Percentiles rank a stretch among this genome's conserved stretches.
Evolutionary conservation across 2,113 vertebrate genomes (phyloP).

Genomic region (Misgurnus anguillicaudatus): DNA sequence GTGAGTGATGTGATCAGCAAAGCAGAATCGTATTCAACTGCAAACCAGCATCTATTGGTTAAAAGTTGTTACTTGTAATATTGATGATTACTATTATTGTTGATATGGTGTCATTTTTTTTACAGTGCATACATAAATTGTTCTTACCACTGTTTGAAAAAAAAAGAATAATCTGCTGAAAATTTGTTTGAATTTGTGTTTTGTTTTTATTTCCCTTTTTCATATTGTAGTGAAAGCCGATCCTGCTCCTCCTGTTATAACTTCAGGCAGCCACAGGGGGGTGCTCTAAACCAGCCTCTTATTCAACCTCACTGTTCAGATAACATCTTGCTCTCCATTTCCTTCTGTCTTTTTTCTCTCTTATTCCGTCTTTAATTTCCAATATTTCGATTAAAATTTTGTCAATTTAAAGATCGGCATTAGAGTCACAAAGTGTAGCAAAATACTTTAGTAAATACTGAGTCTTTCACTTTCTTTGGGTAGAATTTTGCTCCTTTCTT

Average conservation of each 20-base stretch:
- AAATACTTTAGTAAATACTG: conserved; percentile 56
- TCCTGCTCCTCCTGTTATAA: conserved; percentile 58
- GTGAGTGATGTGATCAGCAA: conserved; percentile 65
- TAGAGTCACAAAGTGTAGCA: conserved; percentile 59
- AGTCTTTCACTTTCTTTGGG: conserved; percentile 55
- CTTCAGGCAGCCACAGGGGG: conserved; percentile 67
- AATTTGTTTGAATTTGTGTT: conserved; percentile 38
- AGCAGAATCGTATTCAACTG: conserved; percentile 68
- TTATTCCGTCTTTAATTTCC: not conserved
- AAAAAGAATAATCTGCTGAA: conserved; percentile 27
- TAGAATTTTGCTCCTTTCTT: conserved; percentile 66
- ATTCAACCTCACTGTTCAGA: conserved; percentile 55
- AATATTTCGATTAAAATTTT: not conserved
- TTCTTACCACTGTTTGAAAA: conserved; percentile 62
- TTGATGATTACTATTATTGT: conserved; percentile 70
- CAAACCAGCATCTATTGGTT: conserved; percentile 66
- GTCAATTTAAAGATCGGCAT: conserved; percentile 51
- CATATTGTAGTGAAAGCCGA: conserved; percentile 50
- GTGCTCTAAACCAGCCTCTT: conserved; percentile 57
- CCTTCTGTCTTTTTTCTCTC: not conserved
- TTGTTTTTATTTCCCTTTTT: conserved; percentile 49
- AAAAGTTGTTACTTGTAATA: conserved; percentile 66
- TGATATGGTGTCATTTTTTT: conserved; percentile 69
- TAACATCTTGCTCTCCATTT: conserved; percentile 32
- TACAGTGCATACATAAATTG: conserved; percentile 59